Evolutionary conservation across 1,140 invertebrate genomes (phyloP).

Genomic region (Chironomus tepperi): DNA sequence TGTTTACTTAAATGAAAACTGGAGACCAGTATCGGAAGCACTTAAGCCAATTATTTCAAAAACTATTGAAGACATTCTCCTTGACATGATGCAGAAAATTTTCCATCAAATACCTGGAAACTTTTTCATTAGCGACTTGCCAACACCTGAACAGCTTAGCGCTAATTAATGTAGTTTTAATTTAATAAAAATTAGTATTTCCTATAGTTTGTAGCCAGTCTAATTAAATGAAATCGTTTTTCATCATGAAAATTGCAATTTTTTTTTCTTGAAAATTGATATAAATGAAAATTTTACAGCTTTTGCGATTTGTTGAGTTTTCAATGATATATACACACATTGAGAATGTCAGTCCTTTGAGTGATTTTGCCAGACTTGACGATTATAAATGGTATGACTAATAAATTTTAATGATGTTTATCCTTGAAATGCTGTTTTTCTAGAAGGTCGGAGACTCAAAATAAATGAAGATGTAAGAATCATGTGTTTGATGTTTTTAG

Average conservation of each 20-base stretch:
- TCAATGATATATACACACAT: not conserved
- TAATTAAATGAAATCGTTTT: not conserved
- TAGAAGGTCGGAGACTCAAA: too few relatives aligned
- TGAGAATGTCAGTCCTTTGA: too few relatives aligned
- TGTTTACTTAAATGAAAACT: slow-evolving; percentile 57
- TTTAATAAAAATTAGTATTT: not conserved
- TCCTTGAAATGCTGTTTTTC: too few relatives aligned
- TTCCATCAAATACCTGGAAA: slow-evolving; percentile 57
- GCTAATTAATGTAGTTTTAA: slow-evolving; percentile 29
- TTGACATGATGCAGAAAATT: slow-evolving; percentile 51
- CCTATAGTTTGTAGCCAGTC: not conserved
- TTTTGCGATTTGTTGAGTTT: not conserved
- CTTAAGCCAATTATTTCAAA: slow-evolving; percentile 52
- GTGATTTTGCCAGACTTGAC: too few relatives aligned
- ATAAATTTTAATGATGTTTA: too few relatives aligned
- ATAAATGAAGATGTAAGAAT: too few relatives aligned
- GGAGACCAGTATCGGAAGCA: slow-evolving; percentile 55
- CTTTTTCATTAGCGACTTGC: slow-evolving; percentile 52
- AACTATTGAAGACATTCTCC: slow-evolving; percentile 56
- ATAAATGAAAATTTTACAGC: not conserved
- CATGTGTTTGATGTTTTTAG: too few relatives aligned
- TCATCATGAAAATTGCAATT: not conserved
- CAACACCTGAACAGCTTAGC: slow-evolving; percentile 33
- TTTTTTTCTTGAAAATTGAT: not conserved
- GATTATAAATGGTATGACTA: too few relatives aligned